These are phyloP conservation scores for Malthinus seriepunctatus DNA, from an alignment of 2,888 invertebrate species.

Conservation along the genomic window DNA sequence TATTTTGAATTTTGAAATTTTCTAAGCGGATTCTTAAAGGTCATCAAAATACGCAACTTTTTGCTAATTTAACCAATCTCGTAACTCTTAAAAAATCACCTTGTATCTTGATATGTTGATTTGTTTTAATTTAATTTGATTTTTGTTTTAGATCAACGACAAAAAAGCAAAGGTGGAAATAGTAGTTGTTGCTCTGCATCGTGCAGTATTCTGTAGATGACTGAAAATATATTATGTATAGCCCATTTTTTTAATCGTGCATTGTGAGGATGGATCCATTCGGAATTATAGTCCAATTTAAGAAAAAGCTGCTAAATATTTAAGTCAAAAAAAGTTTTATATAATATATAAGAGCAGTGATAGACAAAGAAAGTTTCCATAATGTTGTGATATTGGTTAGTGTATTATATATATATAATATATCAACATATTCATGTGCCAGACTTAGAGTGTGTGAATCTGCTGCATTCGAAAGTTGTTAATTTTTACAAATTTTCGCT, in stretches of 20 bases:
- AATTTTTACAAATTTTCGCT: conserved; percentile 37
- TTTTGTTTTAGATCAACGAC: conserved; percentile 83
- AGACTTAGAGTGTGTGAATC: conserved; percentile 50
- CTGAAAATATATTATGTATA: conserved; percentile 2
- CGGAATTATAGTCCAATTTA: conserved; percentile 22
- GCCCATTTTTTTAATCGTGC: conserved; percentile 31
- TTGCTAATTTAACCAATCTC: too few species aligned
- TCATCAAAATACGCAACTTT: too few species aligned
- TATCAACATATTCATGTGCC: conserved; percentile 53
- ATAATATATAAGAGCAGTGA: conserved; percentile 22
- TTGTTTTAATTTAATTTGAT: conserved; percentile 20
- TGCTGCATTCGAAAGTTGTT: conserved; percentile 31
- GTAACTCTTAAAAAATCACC: too few species aligned
- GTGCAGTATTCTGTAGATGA: conserved; percentile 87
- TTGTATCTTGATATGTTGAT: too few species aligned
- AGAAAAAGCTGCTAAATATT: conserved; percentile 19
- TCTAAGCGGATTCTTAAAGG: too few species aligned
- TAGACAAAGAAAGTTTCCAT: conserved; percentile 48
- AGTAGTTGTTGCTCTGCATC: conserved; percentile 94
- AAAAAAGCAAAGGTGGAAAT: conserved; percentile 93
- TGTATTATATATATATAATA: conserved; percentile 48
- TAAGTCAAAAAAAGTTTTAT: conserved; percentile 12
- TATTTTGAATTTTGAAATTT: too few species aligned
- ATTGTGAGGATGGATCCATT: conserved; percentile 19
- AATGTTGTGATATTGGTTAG: conserved; percentile 57